phyloP scores from a whole-genome alignment of 2,888 invertebrate genomes.

The Scaptomyza flava region DNA sequence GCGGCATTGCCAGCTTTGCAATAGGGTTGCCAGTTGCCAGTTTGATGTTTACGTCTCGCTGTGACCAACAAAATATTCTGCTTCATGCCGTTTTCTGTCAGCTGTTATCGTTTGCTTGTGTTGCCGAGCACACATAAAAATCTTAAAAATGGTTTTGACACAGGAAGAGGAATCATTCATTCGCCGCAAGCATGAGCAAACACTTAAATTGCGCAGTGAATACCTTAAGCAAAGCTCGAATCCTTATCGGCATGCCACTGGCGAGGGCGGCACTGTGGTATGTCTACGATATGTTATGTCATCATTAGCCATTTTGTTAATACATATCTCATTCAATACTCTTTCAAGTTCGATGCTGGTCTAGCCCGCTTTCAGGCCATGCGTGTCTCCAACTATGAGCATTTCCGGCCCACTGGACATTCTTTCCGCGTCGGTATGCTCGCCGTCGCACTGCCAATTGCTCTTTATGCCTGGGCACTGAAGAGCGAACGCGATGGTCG shows the following conservation, averaged over 20 bases:
- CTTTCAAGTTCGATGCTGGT: constrained; percentile 93
- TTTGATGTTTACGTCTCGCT: not conserved
- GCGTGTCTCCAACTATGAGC: constrained; percentile 87
- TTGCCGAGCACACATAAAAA: constrained; percentile 16
- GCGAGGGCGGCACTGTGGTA: constrained; percentile 90
- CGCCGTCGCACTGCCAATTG: constrained; percentile 86
- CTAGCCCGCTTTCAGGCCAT: constrained; percentile 90
- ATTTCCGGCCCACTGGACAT: constrained; percentile 88
- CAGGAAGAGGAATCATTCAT: constrained; percentile 75
- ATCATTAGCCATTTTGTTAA: constrained; percentile 57
- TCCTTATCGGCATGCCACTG: constrained; percentile 89
- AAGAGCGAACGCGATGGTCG: constrained; percentile 85
- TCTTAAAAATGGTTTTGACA: constrained; percentile 58
- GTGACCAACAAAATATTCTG: constrained; percentile 31
- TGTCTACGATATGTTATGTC: constrained; percentile 85
- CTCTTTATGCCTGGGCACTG: constrained; percentile 85
- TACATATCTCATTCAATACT: constrained; percentile 40
- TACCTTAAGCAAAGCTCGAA: constrained; percentile 89
- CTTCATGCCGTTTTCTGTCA: constrained; percentile 44
- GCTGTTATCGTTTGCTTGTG: constrained; percentile 49
- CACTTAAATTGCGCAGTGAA: constrained; percentile 86
- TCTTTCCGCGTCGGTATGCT: constrained; percentile 86
- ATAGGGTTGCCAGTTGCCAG: constrained; percentile 10
- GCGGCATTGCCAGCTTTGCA: constrained; percentile 33
- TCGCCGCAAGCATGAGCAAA: constrained; percentile 80